phyloP scores from a whole-genome alignment of 2,797 vertebrate species.

The Sebastes vulpes region DNA sequence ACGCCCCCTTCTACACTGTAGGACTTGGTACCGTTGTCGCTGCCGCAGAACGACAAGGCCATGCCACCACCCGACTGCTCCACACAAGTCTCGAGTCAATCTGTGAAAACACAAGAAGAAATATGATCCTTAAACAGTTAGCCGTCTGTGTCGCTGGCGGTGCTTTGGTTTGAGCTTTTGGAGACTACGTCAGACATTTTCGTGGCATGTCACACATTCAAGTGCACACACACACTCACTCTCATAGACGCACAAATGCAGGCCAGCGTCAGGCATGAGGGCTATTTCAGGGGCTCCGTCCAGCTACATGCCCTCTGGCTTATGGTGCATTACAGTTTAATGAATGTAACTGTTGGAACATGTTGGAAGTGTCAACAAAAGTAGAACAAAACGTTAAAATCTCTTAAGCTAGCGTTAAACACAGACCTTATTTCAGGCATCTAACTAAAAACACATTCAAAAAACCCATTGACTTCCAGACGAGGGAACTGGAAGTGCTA shows the following conservation, averaged over 20 bases:
- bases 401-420: no score
- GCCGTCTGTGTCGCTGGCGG: background rate
- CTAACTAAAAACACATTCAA: no score
- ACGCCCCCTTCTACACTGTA: conserved; percentile 91
- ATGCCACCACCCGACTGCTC: conserved; percentile 72
- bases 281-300: conserved; percentile 19
- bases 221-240: background rate
- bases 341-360: background rate
- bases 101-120: conserved; percentile 1
- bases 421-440: no score
- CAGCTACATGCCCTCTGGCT: background rate
- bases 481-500: no score
- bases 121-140: no score
- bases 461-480: no score
- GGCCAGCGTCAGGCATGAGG: background rate
- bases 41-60: conserved; percentile 94
- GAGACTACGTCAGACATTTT: background rate
- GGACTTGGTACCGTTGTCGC: conserved; percentile 77
- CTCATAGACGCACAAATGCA: background rate
- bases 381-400: no score
- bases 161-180: background rate
- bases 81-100: conserved; percentile 34
- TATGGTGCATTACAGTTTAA: background rate
- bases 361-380: background rate
- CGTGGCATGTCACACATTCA: conserved; percentile 12